A percentile compares a stretch with the other conserved stretches of the same genome.
phyloP scores from a whole-genome alignment of 2,888 invertebrate species.

The Cyclophora albipunctata region DNA sequence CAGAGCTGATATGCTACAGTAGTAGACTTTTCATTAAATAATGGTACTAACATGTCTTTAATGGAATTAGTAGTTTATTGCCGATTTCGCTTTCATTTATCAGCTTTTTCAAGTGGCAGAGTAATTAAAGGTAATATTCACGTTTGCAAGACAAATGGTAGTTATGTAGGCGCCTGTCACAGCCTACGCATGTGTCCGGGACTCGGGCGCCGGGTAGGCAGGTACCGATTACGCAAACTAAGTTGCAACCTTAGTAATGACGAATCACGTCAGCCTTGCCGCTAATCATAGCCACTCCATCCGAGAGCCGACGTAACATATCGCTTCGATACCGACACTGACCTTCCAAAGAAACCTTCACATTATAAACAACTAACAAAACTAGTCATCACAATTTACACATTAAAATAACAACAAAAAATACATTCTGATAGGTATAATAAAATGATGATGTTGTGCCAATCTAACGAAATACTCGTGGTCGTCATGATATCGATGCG shows the following conservation, averaged over 20 bases:
- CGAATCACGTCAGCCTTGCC: slow-evolving; percentile 48
- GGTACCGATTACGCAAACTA: slow-evolving; percentile 26
- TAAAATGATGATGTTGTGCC: slow-evolving; percentile 47
- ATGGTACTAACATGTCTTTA: neutral
- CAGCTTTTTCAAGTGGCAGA: neutral
- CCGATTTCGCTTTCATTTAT: too few species aligned
- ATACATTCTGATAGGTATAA: neutral
- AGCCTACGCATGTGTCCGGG: slow-evolving; percentile 6
- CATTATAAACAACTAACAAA: slow-evolving; percentile 23
- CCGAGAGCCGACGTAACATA: slow-evolving; percentile 36
- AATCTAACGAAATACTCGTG: slow-evolving; percentile 42
- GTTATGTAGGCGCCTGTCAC: neutral
- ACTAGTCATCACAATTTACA: slow-evolving; percentile 14
- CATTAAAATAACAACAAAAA: slow-evolving; percentile 13
- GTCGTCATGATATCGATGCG: slow-evolving; percentile 41
- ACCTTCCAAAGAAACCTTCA: slow-evolving; percentile 35
- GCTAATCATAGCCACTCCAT: slow-evolving; percentile 22
- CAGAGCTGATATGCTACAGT: too few species aligned
- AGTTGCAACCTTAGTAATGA: slow-evolving; percentile 33
- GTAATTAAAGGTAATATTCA: neutral
- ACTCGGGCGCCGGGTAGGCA: slow-evolving; percentile 13
- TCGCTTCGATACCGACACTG: slow-evolving; percentile 34
- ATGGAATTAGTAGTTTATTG: neutral
- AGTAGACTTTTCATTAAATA: neutral
- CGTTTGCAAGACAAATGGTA: neutral